Percentiles rank a stretch among this genome's conserved stretches.
Conservation (phyloP, 1,140 invertebrate species). For the Mactra quadrangularis region DNA sequence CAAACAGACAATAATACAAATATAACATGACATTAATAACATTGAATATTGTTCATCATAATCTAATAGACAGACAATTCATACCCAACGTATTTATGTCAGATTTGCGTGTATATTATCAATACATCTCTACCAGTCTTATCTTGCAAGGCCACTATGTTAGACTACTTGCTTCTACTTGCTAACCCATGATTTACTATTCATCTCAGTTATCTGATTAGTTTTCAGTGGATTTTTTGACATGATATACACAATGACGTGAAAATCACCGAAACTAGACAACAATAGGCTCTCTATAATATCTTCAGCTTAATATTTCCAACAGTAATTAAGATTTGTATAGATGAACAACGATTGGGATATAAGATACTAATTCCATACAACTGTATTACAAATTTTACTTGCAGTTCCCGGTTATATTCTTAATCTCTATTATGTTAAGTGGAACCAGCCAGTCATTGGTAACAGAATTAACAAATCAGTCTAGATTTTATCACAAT, state of each 20-base stretch:
- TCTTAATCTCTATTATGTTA: too few species aligned
- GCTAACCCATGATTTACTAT: too few species aligned
- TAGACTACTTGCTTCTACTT: conserved; percentile 47
- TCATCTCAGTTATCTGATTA: conserved; percentile 23
- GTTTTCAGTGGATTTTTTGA: conserved; percentile 37
- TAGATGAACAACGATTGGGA: too few species aligned
- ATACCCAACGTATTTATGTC: conserved; percentile 28
- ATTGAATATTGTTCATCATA: conserved; percentile 43
- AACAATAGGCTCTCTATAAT: too few species aligned
- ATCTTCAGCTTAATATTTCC: too few species aligned
- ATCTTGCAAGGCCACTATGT: conserved; percentile 46
- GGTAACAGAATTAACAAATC: too few species aligned
- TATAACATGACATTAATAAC: conserved; percentile 36
- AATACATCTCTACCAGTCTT: conserved; percentile 32
- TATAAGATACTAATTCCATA: too few species aligned
- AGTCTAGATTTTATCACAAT: too few species aligned
- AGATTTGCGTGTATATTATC: conserved; percentile 27
- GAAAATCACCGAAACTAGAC: conserved; percentile 16
- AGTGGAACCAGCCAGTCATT: too few species aligned
- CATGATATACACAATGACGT: conserved; percentile 50
- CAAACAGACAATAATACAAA: conserved; percentile 1
- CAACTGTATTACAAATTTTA: too few species aligned
- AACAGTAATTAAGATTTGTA: too few species aligned
- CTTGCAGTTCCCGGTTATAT: too few species aligned
- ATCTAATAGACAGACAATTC: conserved; percentile 26